phyloP scores from a whole-genome alignment of 37 sponge, comb jelly and placozoan genomes.

The Chondrosia reniformis region DNA sequence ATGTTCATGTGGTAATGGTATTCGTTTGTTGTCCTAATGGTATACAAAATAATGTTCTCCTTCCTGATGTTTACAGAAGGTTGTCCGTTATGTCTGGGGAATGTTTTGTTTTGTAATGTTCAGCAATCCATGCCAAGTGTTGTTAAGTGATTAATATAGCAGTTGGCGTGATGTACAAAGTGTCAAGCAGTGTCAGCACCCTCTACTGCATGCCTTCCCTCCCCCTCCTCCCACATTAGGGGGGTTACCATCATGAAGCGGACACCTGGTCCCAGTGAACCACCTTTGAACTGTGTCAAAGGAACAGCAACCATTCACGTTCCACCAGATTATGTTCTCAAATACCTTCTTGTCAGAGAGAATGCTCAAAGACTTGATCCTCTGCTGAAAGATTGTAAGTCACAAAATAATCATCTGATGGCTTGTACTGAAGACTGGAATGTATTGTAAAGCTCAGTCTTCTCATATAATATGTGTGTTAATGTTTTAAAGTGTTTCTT shows the following conservation, averaged over 20 bases:
- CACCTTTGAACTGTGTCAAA: slow-evolving; percentile 58
- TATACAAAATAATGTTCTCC: no score
- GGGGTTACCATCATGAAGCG: slow-evolving; percentile 59
- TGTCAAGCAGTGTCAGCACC: no score
- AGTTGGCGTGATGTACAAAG: no score
- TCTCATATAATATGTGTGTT: background rate
- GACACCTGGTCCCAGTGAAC: slow-evolving; percentile 29
- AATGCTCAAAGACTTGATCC: slow-evolving; percentile 31
- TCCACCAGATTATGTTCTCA: slow-evolving; percentile 66
- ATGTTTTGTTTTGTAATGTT: no score
- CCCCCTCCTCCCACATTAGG: background rate
- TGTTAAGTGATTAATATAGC: no score
- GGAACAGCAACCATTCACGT: slow-evolving; percentile 48
- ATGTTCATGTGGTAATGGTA: no score
- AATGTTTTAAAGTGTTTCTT: no score
- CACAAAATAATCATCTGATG: no score
- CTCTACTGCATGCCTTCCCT: background rate
- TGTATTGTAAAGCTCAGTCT: background rate
- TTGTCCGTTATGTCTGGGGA: no score
- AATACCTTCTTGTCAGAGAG: slow-evolving; percentile 20
- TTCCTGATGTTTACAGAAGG: no score
- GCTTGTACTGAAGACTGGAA: background rate
- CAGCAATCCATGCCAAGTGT: no score
- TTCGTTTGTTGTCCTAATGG: no score
- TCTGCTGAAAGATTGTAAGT: slow-evolving; percentile 65